Percentiles rank a stretch among this genome's conserved stretches.
These are phyloP conservation scores for Hydropsyche tenuis DNA, from an alignment of 1,140 invertebrate genomes.

Conservation along the genomic window DNA sequence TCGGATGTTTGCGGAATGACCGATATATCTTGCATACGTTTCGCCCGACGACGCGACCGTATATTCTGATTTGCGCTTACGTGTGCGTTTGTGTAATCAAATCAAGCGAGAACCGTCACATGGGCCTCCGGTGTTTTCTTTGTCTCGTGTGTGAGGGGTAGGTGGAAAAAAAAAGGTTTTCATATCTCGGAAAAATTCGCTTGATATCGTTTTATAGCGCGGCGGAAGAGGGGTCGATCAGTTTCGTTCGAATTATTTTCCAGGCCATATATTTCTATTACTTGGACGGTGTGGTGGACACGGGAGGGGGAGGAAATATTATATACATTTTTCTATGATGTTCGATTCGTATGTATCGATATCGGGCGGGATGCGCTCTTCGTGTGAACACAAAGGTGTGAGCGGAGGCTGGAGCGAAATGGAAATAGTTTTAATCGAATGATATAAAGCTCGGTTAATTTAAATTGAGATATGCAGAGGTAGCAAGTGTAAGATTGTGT, in stretches of 20 bases:
- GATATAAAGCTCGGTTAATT: no score
- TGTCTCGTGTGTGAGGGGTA: no score
- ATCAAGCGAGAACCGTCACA: no score
- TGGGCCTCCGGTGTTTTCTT: no score
- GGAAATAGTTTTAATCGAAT: no score
- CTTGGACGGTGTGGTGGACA: background rate
- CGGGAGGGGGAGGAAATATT: background rate
- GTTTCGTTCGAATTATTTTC: conserved; percentile 42
- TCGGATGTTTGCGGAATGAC: conserved; percentile 21
- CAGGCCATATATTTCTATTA: conserved; percentile 40
- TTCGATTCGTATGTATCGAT: no score
- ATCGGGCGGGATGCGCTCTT: no score
- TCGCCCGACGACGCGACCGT: background rate
- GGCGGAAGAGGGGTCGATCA: conserved; percentile 25
- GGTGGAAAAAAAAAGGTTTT: no score
- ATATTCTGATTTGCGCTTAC: no score
- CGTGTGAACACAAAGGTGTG: no score
- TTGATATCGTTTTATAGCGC: conserved; percentile 11
- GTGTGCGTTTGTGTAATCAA: no score
- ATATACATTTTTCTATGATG: background rate
- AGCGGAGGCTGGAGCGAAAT: no score
- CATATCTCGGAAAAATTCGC: background rate
- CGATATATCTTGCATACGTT: conserved; percentile 21
- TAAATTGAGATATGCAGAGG: background rate
- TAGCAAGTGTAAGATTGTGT: background rate